A percentile compares a stretch with the other conserved stretches of the same genome.
Conservation (phyloP, 2,888 invertebrate genomes). For the Tetranychus truncatus region DNA sequence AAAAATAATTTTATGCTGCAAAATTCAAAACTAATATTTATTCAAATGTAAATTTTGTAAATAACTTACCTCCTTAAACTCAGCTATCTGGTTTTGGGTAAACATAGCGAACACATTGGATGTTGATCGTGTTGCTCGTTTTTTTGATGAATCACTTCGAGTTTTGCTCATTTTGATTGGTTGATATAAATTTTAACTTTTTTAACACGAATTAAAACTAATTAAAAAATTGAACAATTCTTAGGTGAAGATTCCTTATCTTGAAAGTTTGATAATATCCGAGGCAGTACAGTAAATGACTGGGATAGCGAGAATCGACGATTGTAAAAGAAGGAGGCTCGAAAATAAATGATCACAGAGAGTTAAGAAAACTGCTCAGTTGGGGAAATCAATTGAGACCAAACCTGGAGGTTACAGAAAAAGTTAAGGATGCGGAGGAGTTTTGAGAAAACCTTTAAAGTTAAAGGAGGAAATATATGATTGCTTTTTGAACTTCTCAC, state of each 20-base stretch:
- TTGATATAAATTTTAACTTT: background rate
- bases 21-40: too few relatives aligned
- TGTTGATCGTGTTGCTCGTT: constrained; percentile 49
- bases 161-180: constrained; percentile 6
- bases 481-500: background rate
- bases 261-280: background rate
- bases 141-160: constrained; percentile 31
- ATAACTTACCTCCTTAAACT: constrained; percentile 65
- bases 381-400: background rate
- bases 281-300: background rate
- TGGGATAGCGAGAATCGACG: background rate
- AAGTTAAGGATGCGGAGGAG: background rate
- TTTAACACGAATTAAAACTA: background rate
- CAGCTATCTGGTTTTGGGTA: constrained; percentile 84
- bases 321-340: background rate
- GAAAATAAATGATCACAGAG: background rate
- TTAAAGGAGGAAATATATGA: background rate
- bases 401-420: background rate
- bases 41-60: too few relatives aligned
- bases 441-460: background rate
- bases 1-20: too few relatives aligned
- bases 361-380: background rate
- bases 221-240: too few relatives aligned
- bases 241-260: background rate
- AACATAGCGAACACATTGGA: constrained; percentile 94